Evolutionary conservation across 2,797 vertebrate genomes (phyloP).

Genomic region (Rhodeus uyekii): DNA sequence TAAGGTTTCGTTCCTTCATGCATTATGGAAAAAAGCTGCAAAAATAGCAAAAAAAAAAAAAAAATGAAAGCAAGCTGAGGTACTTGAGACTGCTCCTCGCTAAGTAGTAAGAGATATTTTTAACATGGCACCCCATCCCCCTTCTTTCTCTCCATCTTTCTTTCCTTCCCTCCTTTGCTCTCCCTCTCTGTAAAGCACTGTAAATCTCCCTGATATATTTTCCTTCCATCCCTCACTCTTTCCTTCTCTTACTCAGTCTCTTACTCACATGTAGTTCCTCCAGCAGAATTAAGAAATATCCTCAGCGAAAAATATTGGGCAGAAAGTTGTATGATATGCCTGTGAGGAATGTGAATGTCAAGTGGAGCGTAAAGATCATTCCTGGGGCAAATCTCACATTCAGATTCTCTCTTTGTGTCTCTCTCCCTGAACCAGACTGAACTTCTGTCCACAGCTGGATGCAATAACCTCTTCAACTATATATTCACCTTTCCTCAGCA

Average conservation of each 20-base stretch:
- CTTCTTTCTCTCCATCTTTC: slow-evolving; percentile 41
- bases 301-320: slow-evolving; percentile 54
- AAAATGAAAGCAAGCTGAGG: slow-evolving; percentile 71
- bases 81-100: slow-evolving; percentile 61
- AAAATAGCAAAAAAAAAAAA: slow-evolving; percentile 72
- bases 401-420: slow-evolving; percentile 51
- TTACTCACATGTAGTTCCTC: slow-evolving; percentile 43
- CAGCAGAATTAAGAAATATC: slow-evolving; percentile 58
- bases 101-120: slow-evolving; percentile 72
- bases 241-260: slow-evolving; percentile 29
- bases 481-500: slow-evolving; percentile 47
- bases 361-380: slow-evolving; percentile 72
- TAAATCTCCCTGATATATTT: slow-evolving; percentile 19
- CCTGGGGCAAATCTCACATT: slow-evolving; percentile 57
- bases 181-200: slow-evolving; percentile 28
- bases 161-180: slow-evolving; percentile 59
- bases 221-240: slow-evolving; percentile 61
- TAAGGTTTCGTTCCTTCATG: slow-evolving; percentile 69
- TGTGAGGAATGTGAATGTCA: slow-evolving; percentile 71
- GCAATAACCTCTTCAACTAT: slow-evolving; percentile 46
- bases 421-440: slow-evolving; percentile 32
- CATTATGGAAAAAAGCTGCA: slow-evolving; percentile 75
- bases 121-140: slow-evolving; percentile 56
- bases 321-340: slow-evolving; percentile 66
- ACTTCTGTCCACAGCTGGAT: slow-evolving; percentile 42